Base-by-base conservation (phyloP, 2,797 vertebrate species). In the Typhlichthys subterraneus region DNA sequence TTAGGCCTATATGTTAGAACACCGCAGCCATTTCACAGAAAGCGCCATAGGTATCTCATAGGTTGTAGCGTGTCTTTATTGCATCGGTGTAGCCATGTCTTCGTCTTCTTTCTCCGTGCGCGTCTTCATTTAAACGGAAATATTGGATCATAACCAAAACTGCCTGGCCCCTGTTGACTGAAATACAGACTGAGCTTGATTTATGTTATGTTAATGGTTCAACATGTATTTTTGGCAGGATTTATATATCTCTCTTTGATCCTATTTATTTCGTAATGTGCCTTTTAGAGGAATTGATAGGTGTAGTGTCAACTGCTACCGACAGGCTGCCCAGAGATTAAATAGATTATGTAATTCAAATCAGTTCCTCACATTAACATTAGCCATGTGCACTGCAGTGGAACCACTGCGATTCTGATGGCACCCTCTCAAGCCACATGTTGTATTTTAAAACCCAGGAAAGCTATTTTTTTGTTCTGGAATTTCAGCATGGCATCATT, bases 261-360 rank as follows among this genome's bases (percentile, higher is more conserved):
- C n/a, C 51, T 14, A 53, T 45, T 12, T 53, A 51, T 52, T 42
- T n/a, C 38, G 9, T 42, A 7, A 9, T 42, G 13, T n/a, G 12
- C 19, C n/a, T 51, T 13, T 23, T 48, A 73, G 57, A 53, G 31
- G 42, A 58, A 59, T 67, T 76, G 64, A 67, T 63, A 53, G 65
- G 70, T 19, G 63, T 54, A 71, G 70, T 70, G 47, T 59, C 77
- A 80, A 72, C 72, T 78, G 57, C 72, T 59, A 69, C 68, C 80
- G 72, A 66, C 64, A 42, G 70, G 63, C 70, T n/a, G 12, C 15
- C 7, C 19, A n/a, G 45, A 54, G 62, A 69, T 65, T 52, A 77
- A 73, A 70, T 81, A 75, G 76, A 86, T 91, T 88, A 90, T 88
- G 82, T 87, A 90, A 91, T 85, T 85, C 82, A 84, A 82, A 88